Evolutionary conservation across 2,888 invertebrate species (phyloP), one percentile per base, ranked within the genome.

Genomic region (Lasioglossum morio): DNA sequence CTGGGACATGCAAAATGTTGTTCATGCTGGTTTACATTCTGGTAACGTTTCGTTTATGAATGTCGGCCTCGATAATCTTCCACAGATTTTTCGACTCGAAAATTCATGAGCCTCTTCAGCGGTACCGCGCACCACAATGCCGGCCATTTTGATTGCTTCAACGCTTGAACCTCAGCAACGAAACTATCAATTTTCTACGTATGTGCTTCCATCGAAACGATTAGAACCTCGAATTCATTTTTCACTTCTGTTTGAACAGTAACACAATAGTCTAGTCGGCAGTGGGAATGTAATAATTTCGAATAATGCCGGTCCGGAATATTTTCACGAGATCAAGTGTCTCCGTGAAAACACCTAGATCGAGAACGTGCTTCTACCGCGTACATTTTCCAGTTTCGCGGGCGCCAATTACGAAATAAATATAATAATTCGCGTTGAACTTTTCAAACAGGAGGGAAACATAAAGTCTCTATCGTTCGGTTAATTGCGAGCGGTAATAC

Each of bases 1-100:
- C 48, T 30, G 27, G 27, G 43, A 76, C 70, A 76, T 76, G 82
- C 80, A 46, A 77, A 77, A 79, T 37, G 30, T 53, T 70, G 53
- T 37, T 37, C 30, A 53, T 46, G 23, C n/a, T 4, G 79, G 34
- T 43, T 43, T 34, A 46, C 57, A 43, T 77, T 81, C 70, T 70
- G 14, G 40, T 40, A 40, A 70, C 70, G 70, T 70, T 70, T 12
- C 70, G 40, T 70, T 70, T 70, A 40, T 40, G 70, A 66, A 76
- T n/a, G 27, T 12, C 30, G 70, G 23, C 4, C 70, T 12, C n/a
- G 70, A 70, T 70, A 40, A 70, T 70, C 70, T 70, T n/a, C 5
- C n/a, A 12, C 37, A 12, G 70, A 40, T 70, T 70, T 70, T 40
- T 70, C 40, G 40, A 40, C n/a, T n/a, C 7, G 23, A 14, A 14